These are phyloP conservation scores for Cantharis rufa DNA, from an alignment of 2,888 invertebrate genomes.

Conservation along the genomic window DNA sequence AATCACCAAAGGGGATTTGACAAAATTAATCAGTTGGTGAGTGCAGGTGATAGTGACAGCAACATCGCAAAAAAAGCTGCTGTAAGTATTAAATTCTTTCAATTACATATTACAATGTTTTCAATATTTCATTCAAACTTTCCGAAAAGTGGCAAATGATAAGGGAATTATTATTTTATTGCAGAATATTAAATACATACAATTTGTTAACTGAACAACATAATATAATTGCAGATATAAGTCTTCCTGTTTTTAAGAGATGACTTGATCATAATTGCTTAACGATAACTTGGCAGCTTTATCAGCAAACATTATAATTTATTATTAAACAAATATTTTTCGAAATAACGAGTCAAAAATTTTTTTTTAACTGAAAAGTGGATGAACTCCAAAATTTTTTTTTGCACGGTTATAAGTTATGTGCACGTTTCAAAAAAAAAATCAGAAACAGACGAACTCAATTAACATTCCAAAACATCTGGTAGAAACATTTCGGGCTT, in stretches of 20 bases:
- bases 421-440: background rate
- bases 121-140: background rate
- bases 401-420: no score
- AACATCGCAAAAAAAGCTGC: slow-evolving; percentile 35
- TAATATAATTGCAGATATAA: background rate
- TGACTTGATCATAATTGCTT: background rate
- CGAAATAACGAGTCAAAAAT: background rate
- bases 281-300: background rate
- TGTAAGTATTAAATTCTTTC: slow-evolving; percentile 29
- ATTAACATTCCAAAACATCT: slow-evolving; percentile 64
- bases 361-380: background rate
- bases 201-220: background rate
- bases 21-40: slow-evolving; percentile 44
- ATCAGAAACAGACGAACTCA: no score
- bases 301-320: background rate
- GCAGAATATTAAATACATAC: background rate
- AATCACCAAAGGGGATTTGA: slow-evolving; percentile 17
- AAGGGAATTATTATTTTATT: background rate
- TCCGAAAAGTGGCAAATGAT: background rate
- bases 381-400: no score
- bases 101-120: background rate
- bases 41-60: slow-evolving; percentile 50
- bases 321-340: background rate
- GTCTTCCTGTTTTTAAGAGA: background rate
- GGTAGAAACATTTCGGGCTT: slow-evolving; percentile 89